Conservation (phyloP, 2,113 vertebrate genomes). For the Gambusia holbrooki region DNA sequence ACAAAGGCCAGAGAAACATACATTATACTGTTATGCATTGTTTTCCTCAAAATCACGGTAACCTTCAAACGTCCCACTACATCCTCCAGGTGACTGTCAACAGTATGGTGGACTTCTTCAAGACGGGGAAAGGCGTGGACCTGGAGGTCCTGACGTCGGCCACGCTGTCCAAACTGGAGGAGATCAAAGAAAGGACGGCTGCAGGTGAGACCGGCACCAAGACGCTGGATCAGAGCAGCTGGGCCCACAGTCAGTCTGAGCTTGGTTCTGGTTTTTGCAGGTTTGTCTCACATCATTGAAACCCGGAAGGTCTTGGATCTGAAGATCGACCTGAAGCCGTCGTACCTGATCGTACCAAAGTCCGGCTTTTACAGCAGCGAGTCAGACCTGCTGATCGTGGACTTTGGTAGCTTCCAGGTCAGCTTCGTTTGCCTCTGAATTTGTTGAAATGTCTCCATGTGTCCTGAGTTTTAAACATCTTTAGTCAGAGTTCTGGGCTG, state of each 20-base stretch:
- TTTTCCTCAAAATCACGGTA: no score
- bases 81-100: constrained; percentile 87
- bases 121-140: constrained; percentile 86
- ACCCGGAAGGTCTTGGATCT: constrained; percentile 93
- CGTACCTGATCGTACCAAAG: constrained; percentile 90
- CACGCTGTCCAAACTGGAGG: constrained; percentile 93
- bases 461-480: background rate
- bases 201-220: constrained; percentile 77
- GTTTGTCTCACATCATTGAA: constrained; percentile 93
- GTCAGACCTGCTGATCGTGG: constrained; percentile 89
- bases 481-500: no score
- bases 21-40: no score
- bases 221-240: background rate
- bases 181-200: constrained; percentile 96
- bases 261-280: constrained; percentile 69
- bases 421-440: background rate
- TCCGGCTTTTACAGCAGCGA: constrained; percentile 85
- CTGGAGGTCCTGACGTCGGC: constrained; percentile 91
- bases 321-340: constrained; percentile 91
- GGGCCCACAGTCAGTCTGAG: background rate
- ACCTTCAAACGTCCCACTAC: background rate
- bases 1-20: no score
- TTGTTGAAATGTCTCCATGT: background rate
- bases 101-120: constrained; percentile 91
- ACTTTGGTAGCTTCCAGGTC: constrained; percentile 94